Evolutionary conservation across 2,113 vertebrate species (phyloP), one percentile per base, ranked within the genome.

Genomic region (Anseranas semipalmata): DNA sequence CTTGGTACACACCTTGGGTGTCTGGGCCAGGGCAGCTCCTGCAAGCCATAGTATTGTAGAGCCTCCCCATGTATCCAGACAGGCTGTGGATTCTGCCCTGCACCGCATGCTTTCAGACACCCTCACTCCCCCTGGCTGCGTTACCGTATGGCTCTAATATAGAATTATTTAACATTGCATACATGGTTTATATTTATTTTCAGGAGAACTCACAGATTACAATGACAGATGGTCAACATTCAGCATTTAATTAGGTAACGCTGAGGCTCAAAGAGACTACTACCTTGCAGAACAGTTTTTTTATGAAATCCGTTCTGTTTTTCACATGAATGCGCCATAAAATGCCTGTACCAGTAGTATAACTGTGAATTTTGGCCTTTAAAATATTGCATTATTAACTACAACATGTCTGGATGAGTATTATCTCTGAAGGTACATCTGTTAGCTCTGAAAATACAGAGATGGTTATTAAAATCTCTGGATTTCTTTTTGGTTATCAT

Each of bases 151-250:
- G 50, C 74, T 73, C 58, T 63, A 73, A 73, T 30, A 75, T 74
- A 45, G 48, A 46, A 46, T 66, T 58, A 37, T 59, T 94, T 59
- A 89, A 74, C 84, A 13, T 55, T 89, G 50, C 84, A 77, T 82
- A 59, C 5, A 6, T 62, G 71, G 28, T 74, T 92, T 95, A 59
- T 94, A 92, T 97, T 96, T 93, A 75, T 89, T 81, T 68, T 59
- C 62, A 92, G 22, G 76, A 90, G 65, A 92, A 89, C 48, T 93
- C 87, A 39, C 76, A 87, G 73, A 85, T 92, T 82, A 85, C 72
- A 53, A 56, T 91, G 91, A 93, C 94, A 97, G 95, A 96, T 97
- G 96, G 96, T 94, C 89, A 95, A 86, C 94, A 87, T 85, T 93
- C 82, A 89, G 55, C 56, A 87, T 96, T 95, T 96, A 96, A 96